A percentile compares a stretch with the other conserved stretches of the same genome.
phyloP scores from a whole-genome alignment of 2,888 invertebrate species.

The Aporophyla lueneburgensis region DNA sequence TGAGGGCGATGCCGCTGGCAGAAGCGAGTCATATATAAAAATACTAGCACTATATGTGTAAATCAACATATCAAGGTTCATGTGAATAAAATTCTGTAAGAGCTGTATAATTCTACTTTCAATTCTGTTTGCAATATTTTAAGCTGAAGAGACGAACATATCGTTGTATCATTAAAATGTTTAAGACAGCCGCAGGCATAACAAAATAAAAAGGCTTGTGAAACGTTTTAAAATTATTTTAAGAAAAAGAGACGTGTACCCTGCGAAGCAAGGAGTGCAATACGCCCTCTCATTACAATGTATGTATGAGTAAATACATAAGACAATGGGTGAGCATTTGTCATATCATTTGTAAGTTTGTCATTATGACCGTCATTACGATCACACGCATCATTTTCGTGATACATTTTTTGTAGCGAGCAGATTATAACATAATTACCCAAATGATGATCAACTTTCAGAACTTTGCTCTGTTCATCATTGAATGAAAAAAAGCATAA shows the following conservation, averaged over 20 bases:
- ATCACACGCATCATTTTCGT: conserved; percentile 26
- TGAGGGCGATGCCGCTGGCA: too few relatives aligned
- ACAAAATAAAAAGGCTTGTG: conserved; percentile 19
- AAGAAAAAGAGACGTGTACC: conserved; percentile 2
- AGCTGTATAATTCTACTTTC: neutral
- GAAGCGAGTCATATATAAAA: too few relatives aligned
- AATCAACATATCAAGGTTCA: neutral
- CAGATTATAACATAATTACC: conserved; percentile 58
- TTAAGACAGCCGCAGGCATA: neutral
- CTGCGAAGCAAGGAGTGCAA: conserved; percentile 6
- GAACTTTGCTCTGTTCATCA: conserved; percentile 35
- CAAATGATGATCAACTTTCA: conserved; percentile 32
- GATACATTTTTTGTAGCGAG: conserved; percentile 22
- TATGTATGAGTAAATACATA: conserved; percentile 26
- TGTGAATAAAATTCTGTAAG: neutral
- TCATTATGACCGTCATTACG: conserved; percentile 33
- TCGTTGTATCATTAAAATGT: conserved; percentile 1
- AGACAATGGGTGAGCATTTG: conserved; percentile 36
- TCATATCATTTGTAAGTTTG: conserved; percentile 43
- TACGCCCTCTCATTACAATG: conserved; percentile 18
- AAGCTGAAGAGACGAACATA: neutral
- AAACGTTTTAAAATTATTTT: conserved; percentile 20
- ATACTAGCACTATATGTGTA: neutral
- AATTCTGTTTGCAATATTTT: conserved; percentile 4
- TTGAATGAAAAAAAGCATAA: neutral